phyloP scores from a whole-genome alignment of 2,888 invertebrate genomes.

The Patella ulyssiponensis region DNA sequence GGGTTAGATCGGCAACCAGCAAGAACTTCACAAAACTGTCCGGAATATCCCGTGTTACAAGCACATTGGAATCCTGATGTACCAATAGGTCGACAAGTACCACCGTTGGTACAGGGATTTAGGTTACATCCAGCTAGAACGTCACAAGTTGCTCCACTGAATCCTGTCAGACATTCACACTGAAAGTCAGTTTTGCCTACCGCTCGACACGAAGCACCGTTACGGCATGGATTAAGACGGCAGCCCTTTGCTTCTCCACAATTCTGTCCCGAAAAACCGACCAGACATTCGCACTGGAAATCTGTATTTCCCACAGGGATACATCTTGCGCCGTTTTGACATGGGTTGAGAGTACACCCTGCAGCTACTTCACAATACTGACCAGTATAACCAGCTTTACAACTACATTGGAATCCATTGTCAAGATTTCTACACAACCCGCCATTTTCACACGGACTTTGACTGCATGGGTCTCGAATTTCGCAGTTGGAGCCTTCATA shows the following conservation, averaged over 20 bases:
- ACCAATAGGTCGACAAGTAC: neutral
- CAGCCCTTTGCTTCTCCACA: slow-evolving; percentile 4
- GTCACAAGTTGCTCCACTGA: slow-evolving; percentile 6
- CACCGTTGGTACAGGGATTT: slow-evolving; percentile 20
- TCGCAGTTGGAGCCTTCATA: slow-evolving; percentile 21
- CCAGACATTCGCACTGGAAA: neutral
- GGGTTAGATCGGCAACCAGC: neutral
- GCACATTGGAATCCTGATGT: neutral
- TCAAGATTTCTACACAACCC: slow-evolving; percentile 14
- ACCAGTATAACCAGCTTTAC: slow-evolving; percentile 17
- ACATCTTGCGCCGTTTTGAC: neutral
- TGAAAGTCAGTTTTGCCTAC: no score
- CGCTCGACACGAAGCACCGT: slow-evolving; percentile 9
- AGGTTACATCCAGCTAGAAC: slow-evolving; percentile 1
- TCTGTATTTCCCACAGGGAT: neutral
- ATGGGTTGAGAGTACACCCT: neutral
- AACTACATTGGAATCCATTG: slow-evolving; percentile 11
- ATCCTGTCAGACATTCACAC: slow-evolving; percentile 14
- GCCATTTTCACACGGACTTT: slow-evolving; percentile 20
- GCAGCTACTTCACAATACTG: slow-evolving; percentile 16
- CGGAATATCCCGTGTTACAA: slow-evolving; percentile 14
- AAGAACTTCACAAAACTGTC: slow-evolving; percentile 6
- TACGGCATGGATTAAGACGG: slow-evolving; percentile 15
- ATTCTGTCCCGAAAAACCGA: neutral
- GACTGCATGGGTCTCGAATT: slow-evolving; percentile 8